These are phyloP conservation scores for Drosophila suboccidentalis DNA, from an alignment of 2,888 invertebrate species.

Conservation along the genomic window DNA sequence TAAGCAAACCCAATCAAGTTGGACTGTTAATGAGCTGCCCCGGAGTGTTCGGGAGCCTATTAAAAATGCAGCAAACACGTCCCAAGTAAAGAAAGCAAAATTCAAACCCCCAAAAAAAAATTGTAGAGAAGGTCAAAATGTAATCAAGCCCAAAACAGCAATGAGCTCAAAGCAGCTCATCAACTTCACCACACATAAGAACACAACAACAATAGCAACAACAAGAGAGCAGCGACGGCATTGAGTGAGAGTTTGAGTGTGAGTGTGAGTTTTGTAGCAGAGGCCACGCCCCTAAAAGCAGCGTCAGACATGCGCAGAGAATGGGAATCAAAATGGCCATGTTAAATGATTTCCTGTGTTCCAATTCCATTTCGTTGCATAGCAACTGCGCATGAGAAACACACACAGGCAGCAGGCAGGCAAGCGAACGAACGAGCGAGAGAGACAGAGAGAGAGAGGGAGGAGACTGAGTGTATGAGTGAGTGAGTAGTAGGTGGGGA, in stretches of 20 bases:
- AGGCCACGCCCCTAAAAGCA: conserved; percentile 56
- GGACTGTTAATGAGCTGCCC: conserved; percentile 74
- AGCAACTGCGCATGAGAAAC: conserved; percentile 51
- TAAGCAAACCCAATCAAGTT: conserved; percentile 38
- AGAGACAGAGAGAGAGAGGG: conserved; percentile 11
- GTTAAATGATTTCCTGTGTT: conserved; percentile 38
- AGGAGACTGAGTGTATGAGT: conserved; percentile 21
- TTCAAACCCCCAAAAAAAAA: conserved; percentile 15
- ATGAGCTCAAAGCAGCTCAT: conserved; percentile 59
- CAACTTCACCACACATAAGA: conserved; percentile 58
- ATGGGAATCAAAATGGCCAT: conserved; percentile 65
- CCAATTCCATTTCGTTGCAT: conserved; percentile 58
- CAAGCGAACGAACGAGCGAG: conserved; percentile 19
- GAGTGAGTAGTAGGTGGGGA: conserved; percentile 44
- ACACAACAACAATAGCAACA: not conserved
- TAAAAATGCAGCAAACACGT: conserved; percentile 77
- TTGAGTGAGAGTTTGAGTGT: conserved; percentile 44
- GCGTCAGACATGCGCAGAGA: conserved; percentile 65
- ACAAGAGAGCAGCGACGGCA: not conserved
- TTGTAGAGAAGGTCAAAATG: conserved; percentile 72
- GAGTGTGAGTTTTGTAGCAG: conserved; percentile 7
- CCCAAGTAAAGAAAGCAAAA: conserved; percentile 48
- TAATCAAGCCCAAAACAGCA: conserved; percentile 62
- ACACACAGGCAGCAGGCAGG: conserved; percentile 7
- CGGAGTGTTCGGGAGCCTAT: conserved; percentile 63